Base-by-base conservation (phyloP, 2,113 vertebrate genomes). In the Tyrannus savana region DNA sequence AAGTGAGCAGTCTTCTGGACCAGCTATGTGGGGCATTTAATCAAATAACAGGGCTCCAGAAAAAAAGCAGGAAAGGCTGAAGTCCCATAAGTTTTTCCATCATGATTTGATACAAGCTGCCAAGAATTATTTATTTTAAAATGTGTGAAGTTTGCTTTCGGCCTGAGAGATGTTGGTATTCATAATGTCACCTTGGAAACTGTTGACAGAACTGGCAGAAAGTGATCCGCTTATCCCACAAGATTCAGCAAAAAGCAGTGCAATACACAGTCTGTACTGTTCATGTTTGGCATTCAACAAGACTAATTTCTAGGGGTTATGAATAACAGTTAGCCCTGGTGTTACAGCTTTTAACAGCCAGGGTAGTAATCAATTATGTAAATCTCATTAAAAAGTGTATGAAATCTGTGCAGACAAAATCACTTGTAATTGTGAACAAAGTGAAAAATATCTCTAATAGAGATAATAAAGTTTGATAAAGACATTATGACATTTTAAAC, bases 51-150 rank as follows among this genome's bases (percentile, higher is more conserved):
- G 35, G 46, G 50, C n/a, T 74, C 31, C 62, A 85, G 75, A 77
- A n/a, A 87, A 31, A 85, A 77, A 83, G 46, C 67, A 86, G 79
- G 33, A 90, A 85, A 2, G 12, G 8, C 15, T 91, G 68, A 94
- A 88, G 63, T 86, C 46, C 55, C 42, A 67, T 41, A 76, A 14
- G 30, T 58, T 87, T 89, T 93, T 44, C 85, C 55, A 67, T 74
- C 42, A 80, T 90, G 39, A 28, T 86, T 90, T 69, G 72, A 80
- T 63, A 35, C 30, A 80, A 86, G 15, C 67, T 96, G 82, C 82
- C 92, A 95, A 84, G 56, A 83, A 71, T 17, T 11, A 88, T 93
- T 89, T 95, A 82, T 95, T 93, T 95, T 82, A 91, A 91, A 88
- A 88, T 24, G 55, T 94, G 82, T 86, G 72, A 96, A 96, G 55